Evolutionary conservation across 2,888 invertebrate species (phyloP).

Genomic region (Lasioglossum figueresi): DNA sequence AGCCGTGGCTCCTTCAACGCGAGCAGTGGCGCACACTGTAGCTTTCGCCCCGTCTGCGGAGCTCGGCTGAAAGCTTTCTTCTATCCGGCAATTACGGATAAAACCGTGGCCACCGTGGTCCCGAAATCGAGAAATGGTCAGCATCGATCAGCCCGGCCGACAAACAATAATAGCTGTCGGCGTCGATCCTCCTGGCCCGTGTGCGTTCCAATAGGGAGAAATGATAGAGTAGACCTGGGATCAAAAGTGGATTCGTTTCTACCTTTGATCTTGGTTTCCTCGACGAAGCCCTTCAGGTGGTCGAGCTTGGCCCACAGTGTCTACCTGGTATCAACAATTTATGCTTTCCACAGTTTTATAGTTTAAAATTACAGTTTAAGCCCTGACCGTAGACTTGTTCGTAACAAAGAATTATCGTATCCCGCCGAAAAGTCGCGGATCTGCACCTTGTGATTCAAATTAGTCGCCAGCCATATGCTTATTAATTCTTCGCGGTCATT

Average conservation of each 20-base stretch:
- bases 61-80: conserved; percentile 80
- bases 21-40: conserved; percentile 47
- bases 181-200: not conserved
- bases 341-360: no score
- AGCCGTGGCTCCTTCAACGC: conserved; percentile 67
- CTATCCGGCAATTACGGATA: conserved; percentile 79
- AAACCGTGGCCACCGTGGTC: conserved; percentile 63
- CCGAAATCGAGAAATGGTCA: conserved; percentile 70
- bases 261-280: no score
- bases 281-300: not conserved
- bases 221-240: not conserved
- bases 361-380: no score
- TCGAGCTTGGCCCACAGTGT: not conserved
- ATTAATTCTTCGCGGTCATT: not conserved
- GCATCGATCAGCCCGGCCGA: conserved; percentile 64
- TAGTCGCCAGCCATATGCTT: not conserved
- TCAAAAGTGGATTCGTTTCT: not conserved
- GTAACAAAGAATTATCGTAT: not conserved
- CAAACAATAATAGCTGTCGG: conserved; percentile 68
- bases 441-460: not conserved
- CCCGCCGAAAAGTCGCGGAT: not conserved
- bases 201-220: conserved; percentile 2
- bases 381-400: not conserved
- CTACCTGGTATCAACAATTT: not conserved
- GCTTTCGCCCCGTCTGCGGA: conserved; percentile 63